Evolutionary conservation across 2,888 invertebrate genomes (phyloP), one percentile per base, ranked within the genome.

Genomic region (Diadromus collaris): DNA sequence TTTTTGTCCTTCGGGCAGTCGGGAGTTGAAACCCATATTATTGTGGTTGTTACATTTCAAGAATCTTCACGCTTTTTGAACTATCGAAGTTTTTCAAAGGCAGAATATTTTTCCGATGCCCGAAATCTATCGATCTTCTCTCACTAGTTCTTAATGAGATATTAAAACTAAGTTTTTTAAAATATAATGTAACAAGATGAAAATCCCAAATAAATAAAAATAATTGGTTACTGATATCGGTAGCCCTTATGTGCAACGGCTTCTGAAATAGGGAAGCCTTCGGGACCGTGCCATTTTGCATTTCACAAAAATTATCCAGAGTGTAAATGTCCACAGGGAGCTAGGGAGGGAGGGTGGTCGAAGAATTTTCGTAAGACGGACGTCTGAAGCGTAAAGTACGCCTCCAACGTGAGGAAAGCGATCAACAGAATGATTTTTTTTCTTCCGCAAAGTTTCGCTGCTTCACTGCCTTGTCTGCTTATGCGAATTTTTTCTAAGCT

Each of bases 381-480:
- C 32, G 32, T 19, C 6, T 10, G 38, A 32, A 24, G 29, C 13
- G 27, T 21, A 70, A 74, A 65, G 60, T 27, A 3, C 10, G 21
- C 21, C 46, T 56, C 34, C 44, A 46, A 44, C 34, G 38, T 46
- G 65, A 67, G 70, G 38, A 74, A 75, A 78, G 29, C 61, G 54
- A 67, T 78, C 70, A 65, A 44, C 64, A 29, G 56, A 48, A 27
- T 44, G 54, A 65, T 74, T 65, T 68, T 78, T 70, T 74, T 65
- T 24, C 34, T 64, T 46, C 56, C n/a, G 21, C 32, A 13, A 60
- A 60, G 27, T 41, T 60, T 38, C 67, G 34, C 48, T 34, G 19
- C 46, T 41, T 54, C 46, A 21, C n/a, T 27, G 5, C 51, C 68
- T 9, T 19, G 38, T 54, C 48, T 21, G 46, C 44, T 48, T 46